phyloP scores from a whole-genome alignment of 2,888 invertebrate genomes.

The Yponomeuta evonymella region DNA sequence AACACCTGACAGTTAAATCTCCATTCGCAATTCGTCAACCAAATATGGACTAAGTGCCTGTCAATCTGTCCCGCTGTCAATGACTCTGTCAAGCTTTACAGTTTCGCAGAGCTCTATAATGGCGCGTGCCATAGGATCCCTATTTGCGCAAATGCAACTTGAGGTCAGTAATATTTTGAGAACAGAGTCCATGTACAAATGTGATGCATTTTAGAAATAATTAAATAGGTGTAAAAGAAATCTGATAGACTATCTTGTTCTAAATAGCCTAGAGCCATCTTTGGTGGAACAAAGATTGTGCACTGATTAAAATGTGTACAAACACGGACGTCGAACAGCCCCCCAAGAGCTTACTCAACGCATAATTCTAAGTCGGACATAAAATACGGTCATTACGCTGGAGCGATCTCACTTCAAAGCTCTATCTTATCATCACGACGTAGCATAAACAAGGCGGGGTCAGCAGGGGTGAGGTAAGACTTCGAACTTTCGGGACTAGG shows the following conservation, averaged over 20 bases:
- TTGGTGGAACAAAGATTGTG: no score
- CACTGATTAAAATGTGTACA: not conserved
- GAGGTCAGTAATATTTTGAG: no score
- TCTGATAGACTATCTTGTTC: no score
- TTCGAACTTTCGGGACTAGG: not conserved
- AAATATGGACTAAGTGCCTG: slow-evolving; percentile 30
- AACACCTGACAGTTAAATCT: not conserved
- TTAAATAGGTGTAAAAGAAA: no score
- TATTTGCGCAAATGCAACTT: no score
- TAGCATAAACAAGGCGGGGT: not conserved
- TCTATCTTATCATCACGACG: slow-evolving; percentile 1
- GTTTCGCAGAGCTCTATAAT: not conserved
- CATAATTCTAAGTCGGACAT: not conserved
- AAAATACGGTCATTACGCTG: not conserved
- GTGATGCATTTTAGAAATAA: no score
- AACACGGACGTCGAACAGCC: not conserved
- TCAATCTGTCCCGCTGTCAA: slow-evolving; percentile 61
- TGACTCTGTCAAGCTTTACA: slow-evolving; percentile 26
- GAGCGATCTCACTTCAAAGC: not conserved
- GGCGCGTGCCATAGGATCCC: not conserved
- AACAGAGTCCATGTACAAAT: no score
- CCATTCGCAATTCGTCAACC: slow-evolving; percentile 1
- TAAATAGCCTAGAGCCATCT: no score
- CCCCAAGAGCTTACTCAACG: not conserved
- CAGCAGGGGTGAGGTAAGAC: slow-evolving; percentile 3